A percentile compares a stretch with the other conserved stretches of the same genome.
Evolutionary conservation across 2,113 vertebrate species (phyloP).

Genomic region (Hippocampus abdominalis): DNA sequence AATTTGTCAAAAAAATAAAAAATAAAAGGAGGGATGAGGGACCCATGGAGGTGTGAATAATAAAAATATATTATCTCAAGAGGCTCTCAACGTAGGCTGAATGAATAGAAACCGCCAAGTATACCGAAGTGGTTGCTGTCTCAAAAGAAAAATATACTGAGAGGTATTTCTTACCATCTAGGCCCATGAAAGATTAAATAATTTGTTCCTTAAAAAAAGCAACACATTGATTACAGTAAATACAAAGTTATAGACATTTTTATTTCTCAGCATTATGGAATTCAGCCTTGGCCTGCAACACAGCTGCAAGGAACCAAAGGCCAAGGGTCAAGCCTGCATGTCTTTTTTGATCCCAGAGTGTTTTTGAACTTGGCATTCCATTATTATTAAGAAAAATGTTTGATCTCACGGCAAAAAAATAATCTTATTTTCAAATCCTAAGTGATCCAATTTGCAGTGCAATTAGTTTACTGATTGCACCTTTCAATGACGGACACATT

Average conservation of each 20-base stretch:
- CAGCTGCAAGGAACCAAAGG: neutral
- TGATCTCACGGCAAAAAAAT: neutral
- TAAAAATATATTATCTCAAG: conserved; percentile 9
- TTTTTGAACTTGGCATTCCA: neutral
- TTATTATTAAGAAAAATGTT: neutral
- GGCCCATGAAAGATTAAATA: neutral
- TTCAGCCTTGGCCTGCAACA: too few species aligned
- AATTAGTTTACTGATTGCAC: neutral
- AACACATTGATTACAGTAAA: too few species aligned
- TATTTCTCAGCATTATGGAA: too few species aligned
- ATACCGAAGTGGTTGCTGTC: neutral
- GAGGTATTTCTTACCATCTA: neutral
- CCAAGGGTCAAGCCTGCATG: neutral
- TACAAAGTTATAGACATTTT: too few species aligned
- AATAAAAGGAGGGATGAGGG: conserved; percentile 16
- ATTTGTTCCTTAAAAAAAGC: neutral
- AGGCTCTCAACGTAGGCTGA: conserved; percentile 18
- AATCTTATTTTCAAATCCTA: too few species aligned
- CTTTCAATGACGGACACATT: neutral
- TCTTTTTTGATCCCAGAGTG: neutral
- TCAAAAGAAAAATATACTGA: too few species aligned
- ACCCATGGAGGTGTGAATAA: conserved; percentile 5
- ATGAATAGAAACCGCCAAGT: conserved; percentile 1
- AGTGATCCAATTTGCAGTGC: neutral
- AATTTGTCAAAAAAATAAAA: conserved; percentile 4